These are phyloP conservation scores for Pluvialis apricaria DNA, from an alignment of 2,113 vertebrate species.

Conservation along the genomic window DNA sequence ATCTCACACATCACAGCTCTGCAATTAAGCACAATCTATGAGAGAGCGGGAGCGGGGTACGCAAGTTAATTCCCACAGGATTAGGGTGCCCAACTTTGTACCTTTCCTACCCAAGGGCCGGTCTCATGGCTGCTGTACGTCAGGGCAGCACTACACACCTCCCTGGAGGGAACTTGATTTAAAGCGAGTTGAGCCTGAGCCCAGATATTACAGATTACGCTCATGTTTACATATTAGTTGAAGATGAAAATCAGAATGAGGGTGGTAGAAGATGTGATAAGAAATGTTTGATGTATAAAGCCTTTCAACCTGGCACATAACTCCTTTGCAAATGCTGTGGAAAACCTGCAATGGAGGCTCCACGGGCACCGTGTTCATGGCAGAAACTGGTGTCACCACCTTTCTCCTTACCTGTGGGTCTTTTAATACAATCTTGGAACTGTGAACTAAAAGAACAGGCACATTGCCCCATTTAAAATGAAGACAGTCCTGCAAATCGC, in stretches of 20 bases:
- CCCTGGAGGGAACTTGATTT: background rate
- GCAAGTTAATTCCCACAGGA: background rate
- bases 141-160: background rate
- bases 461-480: background rate
- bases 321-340: background rate
- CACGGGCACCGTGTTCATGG: rapidly evolving
- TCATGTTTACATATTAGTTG: background rate
- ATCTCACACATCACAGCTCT: background rate
- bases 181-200: background rate
- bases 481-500: background rate
- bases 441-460: background rate
- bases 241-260: background rate
- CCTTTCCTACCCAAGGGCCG: background rate
- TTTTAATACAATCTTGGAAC: background rate
- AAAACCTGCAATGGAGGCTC: background rate
- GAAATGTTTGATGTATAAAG: background rate
- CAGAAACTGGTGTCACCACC: background rate
- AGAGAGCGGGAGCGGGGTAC: rapidly evolving
- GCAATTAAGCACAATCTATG: background rate
- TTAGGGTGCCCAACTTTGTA: background rate
- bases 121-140: rapidly evolving
- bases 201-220: background rate
- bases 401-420: background rate
- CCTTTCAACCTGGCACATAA: background rate
- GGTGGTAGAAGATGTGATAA: background rate